Conservation (phyloP, 2,888 invertebrate genomes). For the Drosophila mettleri region DNA sequence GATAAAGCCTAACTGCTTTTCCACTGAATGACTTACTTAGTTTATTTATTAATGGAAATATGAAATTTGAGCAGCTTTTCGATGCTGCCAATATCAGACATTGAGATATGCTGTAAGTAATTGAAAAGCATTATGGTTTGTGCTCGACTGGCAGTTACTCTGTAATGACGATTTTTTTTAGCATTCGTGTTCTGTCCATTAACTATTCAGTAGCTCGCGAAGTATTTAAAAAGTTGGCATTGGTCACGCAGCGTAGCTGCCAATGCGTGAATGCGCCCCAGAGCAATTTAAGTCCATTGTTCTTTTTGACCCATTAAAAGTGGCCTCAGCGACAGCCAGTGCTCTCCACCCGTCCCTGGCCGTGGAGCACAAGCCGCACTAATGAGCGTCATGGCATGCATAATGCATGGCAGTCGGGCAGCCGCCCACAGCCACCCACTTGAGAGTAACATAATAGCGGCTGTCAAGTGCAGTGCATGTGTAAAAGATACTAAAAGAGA, state of each 20-base stretch:
- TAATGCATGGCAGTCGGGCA: constrained; percentile 57
- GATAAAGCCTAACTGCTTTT: not conserved
- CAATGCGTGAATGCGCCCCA: constrained; percentile 31
- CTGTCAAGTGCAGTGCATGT: constrained; percentile 78
- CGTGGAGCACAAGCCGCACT: constrained; percentile 55
- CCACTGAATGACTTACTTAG: not conserved
- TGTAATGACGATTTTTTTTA: not conserved
- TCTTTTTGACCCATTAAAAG: constrained; percentile 69
- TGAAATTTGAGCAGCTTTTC: not conserved
- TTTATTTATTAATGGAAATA: not conserved
- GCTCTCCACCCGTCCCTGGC: not conserved
- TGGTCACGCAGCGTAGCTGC: constrained; percentile 31
- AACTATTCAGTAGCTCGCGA: not conserved
- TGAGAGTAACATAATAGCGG: constrained; percentile 71
- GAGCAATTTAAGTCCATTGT: constrained; percentile 68
- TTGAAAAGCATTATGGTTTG: not conserved
- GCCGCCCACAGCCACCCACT: constrained; percentile 38
- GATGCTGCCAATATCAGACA: not conserved
- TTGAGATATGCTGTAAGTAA: not conserved
- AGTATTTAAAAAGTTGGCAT: constrained; percentile 18
- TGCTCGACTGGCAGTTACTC: not conserved
- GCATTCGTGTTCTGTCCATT: not conserved
- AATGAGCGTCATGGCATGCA: constrained; percentile 77
- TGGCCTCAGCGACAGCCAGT: constrained; percentile 8
- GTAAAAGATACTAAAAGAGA: constrained; percentile 55